Evolutionary conservation across 2,113 vertebrate genomes (phyloP).

Genomic region (Pteropus alecto): DNA sequence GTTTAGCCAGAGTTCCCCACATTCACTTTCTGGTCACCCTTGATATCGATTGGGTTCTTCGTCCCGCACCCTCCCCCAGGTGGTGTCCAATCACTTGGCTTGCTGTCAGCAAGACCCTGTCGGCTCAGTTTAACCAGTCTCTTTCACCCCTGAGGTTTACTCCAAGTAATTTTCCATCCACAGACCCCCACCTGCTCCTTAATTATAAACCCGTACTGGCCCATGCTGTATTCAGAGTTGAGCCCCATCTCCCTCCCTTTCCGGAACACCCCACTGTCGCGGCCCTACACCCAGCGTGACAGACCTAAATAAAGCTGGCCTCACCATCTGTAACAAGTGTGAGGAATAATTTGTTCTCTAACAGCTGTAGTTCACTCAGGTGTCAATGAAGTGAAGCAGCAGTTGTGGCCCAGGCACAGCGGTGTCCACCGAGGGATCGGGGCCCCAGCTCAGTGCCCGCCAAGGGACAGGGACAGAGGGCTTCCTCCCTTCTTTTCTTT

Average conservation of each 20-base stretch:
- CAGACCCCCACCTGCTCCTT: neutral
- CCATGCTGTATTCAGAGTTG: neutral
- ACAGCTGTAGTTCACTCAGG: neutral
- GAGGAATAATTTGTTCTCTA: neutral
- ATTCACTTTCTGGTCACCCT: neutral
- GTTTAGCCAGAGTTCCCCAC: neutral
- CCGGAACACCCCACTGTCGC: neutral
- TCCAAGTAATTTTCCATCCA: neutral
- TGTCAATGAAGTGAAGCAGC: neutral
- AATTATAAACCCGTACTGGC: fast-evolving
- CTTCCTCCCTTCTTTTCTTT: neutral
- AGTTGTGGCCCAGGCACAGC: neutral
- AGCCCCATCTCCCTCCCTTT: neutral
- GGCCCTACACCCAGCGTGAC: fast-evolving
- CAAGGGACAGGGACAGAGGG: neutral
- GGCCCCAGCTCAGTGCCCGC: too few relatives aligned
- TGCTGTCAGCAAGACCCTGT: neutral
- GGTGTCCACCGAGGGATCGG: too few relatives aligned
- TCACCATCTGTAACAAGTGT: neutral
- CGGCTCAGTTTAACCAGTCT: neutral
- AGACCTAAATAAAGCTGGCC: neutral
- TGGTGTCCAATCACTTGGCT: neutral
- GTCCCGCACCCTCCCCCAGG: too few relatives aligned
- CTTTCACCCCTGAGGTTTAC: neutral
- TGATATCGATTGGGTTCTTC: too few relatives aligned